phyloP scores from a whole-genome alignment of 2,113 vertebrate genomes.

The Amphiprion ocellaris region DNA sequence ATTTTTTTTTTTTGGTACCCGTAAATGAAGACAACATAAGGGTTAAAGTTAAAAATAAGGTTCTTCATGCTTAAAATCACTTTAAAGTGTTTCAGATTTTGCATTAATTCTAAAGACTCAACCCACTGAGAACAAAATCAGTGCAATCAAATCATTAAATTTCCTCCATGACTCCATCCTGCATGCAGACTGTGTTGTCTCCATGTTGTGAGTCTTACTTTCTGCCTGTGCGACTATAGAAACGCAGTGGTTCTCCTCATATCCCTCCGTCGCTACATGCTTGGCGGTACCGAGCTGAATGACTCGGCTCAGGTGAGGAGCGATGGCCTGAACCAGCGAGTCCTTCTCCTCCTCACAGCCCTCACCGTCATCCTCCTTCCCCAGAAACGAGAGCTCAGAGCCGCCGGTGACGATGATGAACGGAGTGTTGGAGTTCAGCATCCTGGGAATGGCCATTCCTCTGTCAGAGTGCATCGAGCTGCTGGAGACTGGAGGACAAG shows the following conservation, averaged over 20 bases:
- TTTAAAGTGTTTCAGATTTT: too few relatives aligned
- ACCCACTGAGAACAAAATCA: too few relatives aligned
- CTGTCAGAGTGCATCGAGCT: background rate
- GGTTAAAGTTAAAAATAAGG: too few relatives aligned
- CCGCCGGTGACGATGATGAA: slow-evolving; percentile 52
- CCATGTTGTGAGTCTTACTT: slow-evolving; percentile 82
- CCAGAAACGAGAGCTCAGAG: slow-evolving; percentile 41
- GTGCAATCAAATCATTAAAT: too few relatives aligned
- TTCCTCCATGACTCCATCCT: too few relatives aligned
- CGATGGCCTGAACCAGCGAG: slow-evolving; percentile 55
- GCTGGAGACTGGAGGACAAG: slow-evolving; percentile 1
- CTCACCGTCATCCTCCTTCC: slow-evolving; percentile 43
- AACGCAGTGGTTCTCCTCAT: slow-evolving; percentile 66
- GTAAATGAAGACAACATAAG: too few relatives aligned
- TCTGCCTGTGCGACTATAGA: slow-evolving; percentile 93
- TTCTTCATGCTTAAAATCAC: too few relatives aligned
- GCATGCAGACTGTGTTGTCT: background rate
- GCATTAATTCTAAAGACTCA: too few relatives aligned
- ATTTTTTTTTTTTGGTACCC: too few relatives aligned
- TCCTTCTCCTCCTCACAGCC: slow-evolving; percentile 53
- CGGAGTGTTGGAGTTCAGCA: slow-evolving; percentile 66
- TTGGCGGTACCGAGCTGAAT: slow-evolving; percentile 89
- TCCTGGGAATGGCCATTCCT: slow-evolving; percentile 72
- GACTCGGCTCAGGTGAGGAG: slow-evolving; percentile 73
- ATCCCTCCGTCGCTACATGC: slow-evolving; percentile 79